Evolutionary conservation across 2,888 invertebrate species (phyloP).

Genomic region (Acleris literana): DNA sequence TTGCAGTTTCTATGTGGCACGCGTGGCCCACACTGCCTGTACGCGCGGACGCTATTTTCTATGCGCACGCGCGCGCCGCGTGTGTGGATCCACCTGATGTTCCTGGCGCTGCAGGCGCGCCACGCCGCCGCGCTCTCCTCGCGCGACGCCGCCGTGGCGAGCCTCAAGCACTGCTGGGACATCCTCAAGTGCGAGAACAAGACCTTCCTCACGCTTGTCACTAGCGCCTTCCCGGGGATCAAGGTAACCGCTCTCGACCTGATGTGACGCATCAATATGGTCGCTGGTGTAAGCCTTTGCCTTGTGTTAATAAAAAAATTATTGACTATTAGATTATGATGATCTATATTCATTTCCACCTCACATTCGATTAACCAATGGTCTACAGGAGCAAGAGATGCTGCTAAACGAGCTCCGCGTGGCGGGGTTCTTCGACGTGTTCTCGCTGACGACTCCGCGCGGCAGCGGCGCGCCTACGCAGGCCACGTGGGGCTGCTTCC

Average conservation of each 20-base stretch:
- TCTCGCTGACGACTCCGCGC: slow-evolving; percentile 87
- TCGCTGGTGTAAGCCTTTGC: too few relatives aligned
- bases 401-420: slow-evolving; percentile 93
- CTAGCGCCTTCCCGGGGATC: slow-evolving; percentile 95
- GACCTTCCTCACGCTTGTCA: slow-evolving; percentile 94
- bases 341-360: too few relatives aligned
- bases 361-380: background rate
- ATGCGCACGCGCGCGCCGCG: slow-evolving; percentile 92
- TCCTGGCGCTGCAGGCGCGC: slow-evolving; percentile 94
- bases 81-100: slow-evolving; percentile 98
- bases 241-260: slow-evolving; percentile 82
- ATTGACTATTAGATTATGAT: too few relatives aligned
- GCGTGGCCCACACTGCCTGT: slow-evolving; percentile 91
- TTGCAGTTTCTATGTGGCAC: slow-evolving; percentile 92
- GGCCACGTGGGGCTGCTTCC: slow-evolving; percentile 93
- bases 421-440: slow-evolving; percentile 96
- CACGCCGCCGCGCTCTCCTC: slow-evolving; percentile 91
- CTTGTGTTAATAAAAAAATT: too few relatives aligned
- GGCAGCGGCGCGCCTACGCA: slow-evolving; percentile 57
- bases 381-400: slow-evolving; percentile 90
- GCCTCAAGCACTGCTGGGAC: slow-evolving; percentile 96
- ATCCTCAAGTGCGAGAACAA: slow-evolving; percentile 95
- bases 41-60: slow-evolving; percentile 90
- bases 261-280: too few relatives aligned
- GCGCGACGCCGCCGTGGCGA: slow-evolving; percentile 91